Base-by-base conservation (phyloP, 2,888 invertebrate species). In the Brachycybe producta region DNA sequence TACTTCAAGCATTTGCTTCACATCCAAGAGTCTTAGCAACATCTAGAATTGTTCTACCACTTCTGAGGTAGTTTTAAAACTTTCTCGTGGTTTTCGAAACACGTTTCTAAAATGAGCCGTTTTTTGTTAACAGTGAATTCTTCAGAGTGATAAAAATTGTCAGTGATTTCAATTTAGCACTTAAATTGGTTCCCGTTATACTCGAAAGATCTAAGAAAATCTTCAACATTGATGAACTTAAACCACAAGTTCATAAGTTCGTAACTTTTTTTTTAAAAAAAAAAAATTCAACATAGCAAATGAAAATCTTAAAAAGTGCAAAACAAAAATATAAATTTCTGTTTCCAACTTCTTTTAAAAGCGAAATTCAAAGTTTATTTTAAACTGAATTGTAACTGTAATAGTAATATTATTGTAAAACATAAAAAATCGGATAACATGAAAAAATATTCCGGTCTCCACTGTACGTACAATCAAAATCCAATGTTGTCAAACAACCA, bases 181-280 rank as follows among this genome's bases (percentile, higher is more conserved):
- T 17, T 7, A 30, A 17, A 21, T 17, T 47, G 23, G 26, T 47
- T 17, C 17, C 17, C 15, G 38, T 47, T n/a, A 26, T 47, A 24
- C 39, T 47, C 26, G 34, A 47, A 38, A 24, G 39, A 3, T 21
- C 39, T 2, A 47, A 15, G 11, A 26, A 36, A 13, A 15, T 45
- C 8, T 45, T 35, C n/a, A 2, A 15, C 5, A 24, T 32, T 5
- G n/a, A 23, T 35, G 34, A 35, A 19, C 36, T 34, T 11, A 13
- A 2, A 2, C 24, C 23, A 8, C 23, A 11, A 4, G 34, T 45
- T 5, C 21, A 45, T 23, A 35, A 17, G 38, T 38, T 8, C 7
- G 15, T 11, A 13, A 7, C n/a, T n/a, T n/a, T n/a, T n/a, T n/a
- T n/a, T n/a, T 30, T 30, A 30, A 30, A 30, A 30, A 11, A 11